Conservation (phyloP, 2,888 invertebrate species). For the Clunio marinus region DNA sequence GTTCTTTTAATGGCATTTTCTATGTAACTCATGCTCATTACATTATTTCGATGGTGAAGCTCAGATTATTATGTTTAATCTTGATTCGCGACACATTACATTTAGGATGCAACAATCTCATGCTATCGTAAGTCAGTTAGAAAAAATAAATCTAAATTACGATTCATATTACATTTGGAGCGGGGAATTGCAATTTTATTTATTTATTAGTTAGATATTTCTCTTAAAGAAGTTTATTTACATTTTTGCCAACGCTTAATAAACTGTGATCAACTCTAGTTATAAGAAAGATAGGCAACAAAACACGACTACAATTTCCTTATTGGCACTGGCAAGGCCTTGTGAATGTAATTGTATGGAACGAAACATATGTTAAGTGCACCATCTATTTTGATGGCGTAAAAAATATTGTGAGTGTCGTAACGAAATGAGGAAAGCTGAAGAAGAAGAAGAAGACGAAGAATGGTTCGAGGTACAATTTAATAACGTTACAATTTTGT, state of each 20-base stretch:
- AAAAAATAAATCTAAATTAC: too few species aligned
- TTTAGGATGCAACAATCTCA: conserved; percentile 30
- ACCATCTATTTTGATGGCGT: conserved; percentile 27
- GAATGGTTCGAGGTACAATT: conserved; percentile 35
- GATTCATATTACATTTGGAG: too few species aligned
- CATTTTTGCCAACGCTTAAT: neutral
- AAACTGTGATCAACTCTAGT: neutral
- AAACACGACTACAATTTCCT: conserved; percentile 24
- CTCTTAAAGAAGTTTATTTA: neutral
- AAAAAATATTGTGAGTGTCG: conserved; percentile 31
- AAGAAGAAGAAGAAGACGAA: conserved; percentile 16
- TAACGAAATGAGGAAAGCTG: neutral
- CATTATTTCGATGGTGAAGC: neutral
- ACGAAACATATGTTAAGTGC: conserved; percentile 32
- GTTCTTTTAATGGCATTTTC: neutral
- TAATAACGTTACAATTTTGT: conserved; percentile 25
- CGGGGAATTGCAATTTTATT: conserved; percentile 5
- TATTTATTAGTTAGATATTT: too few species aligned
- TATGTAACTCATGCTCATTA: conserved; percentile 7
- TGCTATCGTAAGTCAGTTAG: too few species aligned
- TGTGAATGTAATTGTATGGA: conserved; percentile 10
- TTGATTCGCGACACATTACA: neutral
- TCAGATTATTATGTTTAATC: conserved; percentile 36
- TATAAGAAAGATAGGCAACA: neutral
- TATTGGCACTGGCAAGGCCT: conserved; percentile 20